Percentiles rank a stretch among this genome's conserved stretches.
phyloP scores from a whole-genome alignment of 2,888 invertebrate genomes.

The Torymus aiolomorphi region DNA sequence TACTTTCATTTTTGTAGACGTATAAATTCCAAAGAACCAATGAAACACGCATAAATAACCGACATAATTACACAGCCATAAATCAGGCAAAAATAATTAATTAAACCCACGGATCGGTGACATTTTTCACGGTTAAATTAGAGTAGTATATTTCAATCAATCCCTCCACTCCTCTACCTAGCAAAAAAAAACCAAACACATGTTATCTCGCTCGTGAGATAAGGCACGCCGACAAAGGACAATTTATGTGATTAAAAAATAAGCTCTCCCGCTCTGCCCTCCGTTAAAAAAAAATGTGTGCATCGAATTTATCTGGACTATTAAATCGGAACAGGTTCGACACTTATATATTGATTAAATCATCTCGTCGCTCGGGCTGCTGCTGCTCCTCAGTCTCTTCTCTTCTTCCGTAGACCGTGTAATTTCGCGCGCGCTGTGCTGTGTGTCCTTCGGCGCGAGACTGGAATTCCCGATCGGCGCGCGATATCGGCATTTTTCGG shows the following conservation, averaged over 20 bases:
- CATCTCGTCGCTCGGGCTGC: conserved; percentile 51
- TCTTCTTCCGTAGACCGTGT: conserved; percentile 33
- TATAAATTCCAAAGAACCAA: neutral
- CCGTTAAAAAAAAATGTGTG: conserved; percentile 4
- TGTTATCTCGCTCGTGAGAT: neutral
- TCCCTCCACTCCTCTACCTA: neutral
- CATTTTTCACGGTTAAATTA: conserved; percentile 45
- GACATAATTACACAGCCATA: too few species aligned
- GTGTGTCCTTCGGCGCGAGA: conserved; percentile 5
- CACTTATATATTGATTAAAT: conserved; percentile 56
- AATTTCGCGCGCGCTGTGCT: conserved; percentile 21
- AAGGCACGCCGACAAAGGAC: conserved; percentile 54
- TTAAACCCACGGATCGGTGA: conserved; percentile 31
- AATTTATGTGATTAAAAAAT: conserved; percentile 57
- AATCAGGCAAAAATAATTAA: conserved; percentile 6
- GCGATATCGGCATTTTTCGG: conserved; percentile 30
- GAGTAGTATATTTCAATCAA: conserved; percentile 35
- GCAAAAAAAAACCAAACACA: conserved; percentile 3
- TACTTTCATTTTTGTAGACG: too few species aligned
- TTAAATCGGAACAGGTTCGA: conserved; percentile 58
- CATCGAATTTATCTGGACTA: conserved; percentile 52
- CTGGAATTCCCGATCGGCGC: conserved; percentile 43
- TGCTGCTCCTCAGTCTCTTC: too few species aligned
- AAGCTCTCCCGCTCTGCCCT: conserved; percentile 1
- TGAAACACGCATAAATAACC: conserved; percentile 26